These are phyloP conservation scores for Ashinkailepas kermadecensis DNA, from an alignment of 2,888 invertebrate genomes.

Conservation along the genomic window DNA sequence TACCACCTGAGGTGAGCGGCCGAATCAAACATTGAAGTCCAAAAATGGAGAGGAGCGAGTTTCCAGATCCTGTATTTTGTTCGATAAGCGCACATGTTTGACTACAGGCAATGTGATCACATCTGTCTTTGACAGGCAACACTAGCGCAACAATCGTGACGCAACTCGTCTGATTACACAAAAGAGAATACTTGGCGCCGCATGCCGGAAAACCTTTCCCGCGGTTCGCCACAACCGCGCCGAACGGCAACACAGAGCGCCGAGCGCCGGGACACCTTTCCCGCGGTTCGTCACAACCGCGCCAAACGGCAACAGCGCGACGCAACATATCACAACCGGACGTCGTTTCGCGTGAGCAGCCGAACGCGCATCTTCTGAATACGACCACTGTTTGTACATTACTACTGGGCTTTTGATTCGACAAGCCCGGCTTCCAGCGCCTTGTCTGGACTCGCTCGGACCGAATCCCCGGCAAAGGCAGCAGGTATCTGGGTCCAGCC, in stretches of 20 bases:
- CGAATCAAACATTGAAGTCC: too few species aligned
- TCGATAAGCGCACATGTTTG: neutral
- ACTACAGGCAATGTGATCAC: neutral
- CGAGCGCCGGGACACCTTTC: too few species aligned
- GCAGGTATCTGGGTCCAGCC: neutral
- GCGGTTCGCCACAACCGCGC: slow-evolving; percentile 40
- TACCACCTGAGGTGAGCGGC: too few species aligned
- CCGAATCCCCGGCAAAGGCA: neutral
- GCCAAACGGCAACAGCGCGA: too few species aligned
- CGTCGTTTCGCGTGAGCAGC: slow-evolving; percentile 35
- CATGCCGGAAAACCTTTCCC: slow-evolving; percentile 38
- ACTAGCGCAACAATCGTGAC: neutral
- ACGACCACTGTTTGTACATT: slow-evolving; percentile 33
- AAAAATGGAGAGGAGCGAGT: too few species aligned
- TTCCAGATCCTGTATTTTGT: neutral
- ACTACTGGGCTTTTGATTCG: too few species aligned
- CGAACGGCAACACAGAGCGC: slow-evolving; percentile 36
- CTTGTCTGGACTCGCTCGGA: too few species aligned
- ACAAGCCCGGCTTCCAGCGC: too few species aligned
- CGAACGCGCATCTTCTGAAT: slow-evolving; percentile 32
- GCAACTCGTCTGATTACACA: neutral
- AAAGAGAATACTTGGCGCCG: slow-evolving; percentile 40
- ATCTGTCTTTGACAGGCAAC: neutral
- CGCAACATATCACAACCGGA: slow-evolving; percentile 35
- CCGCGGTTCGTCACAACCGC: too few species aligned